A percentile compares a stretch with the other conserved stretches of the same genome.
These are phyloP conservation scores for Pollenia griseotomentosa DNA, from an alignment of 2,888 invertebrate genomes.

Conservation along the genomic window DNA sequence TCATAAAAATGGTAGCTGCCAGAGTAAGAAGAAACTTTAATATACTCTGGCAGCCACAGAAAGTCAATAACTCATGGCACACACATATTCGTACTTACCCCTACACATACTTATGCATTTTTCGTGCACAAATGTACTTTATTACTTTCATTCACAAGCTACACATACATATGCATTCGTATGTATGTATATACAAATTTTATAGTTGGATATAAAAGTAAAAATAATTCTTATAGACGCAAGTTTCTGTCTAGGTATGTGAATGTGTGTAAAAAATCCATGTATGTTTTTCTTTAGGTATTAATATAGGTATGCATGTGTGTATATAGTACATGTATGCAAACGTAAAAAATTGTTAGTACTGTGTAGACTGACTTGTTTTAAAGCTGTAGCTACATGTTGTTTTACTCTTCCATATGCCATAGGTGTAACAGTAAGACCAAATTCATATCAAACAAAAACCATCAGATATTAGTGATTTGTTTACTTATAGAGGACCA, in stretches of 20 bases:
- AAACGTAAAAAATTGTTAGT: constrained; percentile 57
- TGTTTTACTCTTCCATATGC: background rate
- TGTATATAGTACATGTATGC: constrained; percentile 27
- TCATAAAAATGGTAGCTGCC: constrained; percentile 49
- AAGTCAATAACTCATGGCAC: constrained; percentile 70
- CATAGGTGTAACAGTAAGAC: too few species aligned
- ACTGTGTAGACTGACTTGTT: constrained; percentile 57
- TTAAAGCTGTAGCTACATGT: constrained; percentile 13
- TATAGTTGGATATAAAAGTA: constrained; percentile 33
- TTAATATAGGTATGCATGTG: background rate
- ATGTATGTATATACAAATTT: background rate
- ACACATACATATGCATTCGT: background rate
- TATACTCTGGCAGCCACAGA: constrained; percentile 69
- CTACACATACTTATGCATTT: background rate
- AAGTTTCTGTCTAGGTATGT: constrained; percentile 31
- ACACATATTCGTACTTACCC: background rate
- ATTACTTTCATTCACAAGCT: constrained; percentile 57
- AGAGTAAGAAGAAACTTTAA: constrained; percentile 61
- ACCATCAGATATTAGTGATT: too few species aligned
- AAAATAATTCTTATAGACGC: constrained; percentile 51
- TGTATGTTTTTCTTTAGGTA: too few species aligned
- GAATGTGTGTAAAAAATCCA: background rate
- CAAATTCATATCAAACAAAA: too few species aligned
- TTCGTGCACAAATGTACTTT: constrained; percentile 40
- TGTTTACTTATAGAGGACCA: too few species aligned